A percentile compares a stretch with the other conserved stretches of the same genome.
Evolutionary conservation across 2,888 invertebrate genomes (phyloP).

Genomic region (Ormyrus thymus): DNA sequence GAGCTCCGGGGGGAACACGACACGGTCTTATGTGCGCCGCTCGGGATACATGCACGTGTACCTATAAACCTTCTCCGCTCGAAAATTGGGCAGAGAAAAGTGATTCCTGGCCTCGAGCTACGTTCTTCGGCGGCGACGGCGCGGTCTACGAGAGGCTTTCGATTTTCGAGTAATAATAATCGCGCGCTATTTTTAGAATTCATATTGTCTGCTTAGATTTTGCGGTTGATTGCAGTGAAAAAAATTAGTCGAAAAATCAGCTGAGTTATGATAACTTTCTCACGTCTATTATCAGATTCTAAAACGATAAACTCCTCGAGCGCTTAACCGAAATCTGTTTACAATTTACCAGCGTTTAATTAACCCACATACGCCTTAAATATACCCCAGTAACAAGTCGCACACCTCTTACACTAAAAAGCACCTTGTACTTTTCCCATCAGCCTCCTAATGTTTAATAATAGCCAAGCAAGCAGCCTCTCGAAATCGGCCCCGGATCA

Average conservation of each 20-base stretch:
- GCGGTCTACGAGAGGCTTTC: no score
- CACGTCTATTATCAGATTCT: no score
- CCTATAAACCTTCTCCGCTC: background rate
- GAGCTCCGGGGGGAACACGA: background rate
- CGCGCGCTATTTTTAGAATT: no score
- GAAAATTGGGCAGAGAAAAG: slow-evolving; percentile 17
- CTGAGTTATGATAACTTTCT: no score
- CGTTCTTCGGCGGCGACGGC: no score
- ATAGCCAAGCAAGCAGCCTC: background rate
- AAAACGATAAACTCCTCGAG: no score
- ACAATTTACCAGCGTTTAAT: background rate
- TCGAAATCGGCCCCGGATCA: slow-evolving; percentile 13
- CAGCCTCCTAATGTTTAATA: slow-evolving; percentile 18
- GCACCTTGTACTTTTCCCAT: slow-evolving; percentile 19
- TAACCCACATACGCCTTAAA: no score
- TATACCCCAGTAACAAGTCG: slow-evolving; percentile 1
- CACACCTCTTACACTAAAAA: background rate
- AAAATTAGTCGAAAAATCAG: no score
- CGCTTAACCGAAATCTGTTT: background rate
- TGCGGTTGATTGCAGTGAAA: no score
- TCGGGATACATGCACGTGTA: background rate
- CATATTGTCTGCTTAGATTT: no score
- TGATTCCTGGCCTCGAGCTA: background rate
- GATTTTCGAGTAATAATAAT: no score
- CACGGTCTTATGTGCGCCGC: background rate